Percentiles rank a stretch among this genome's conserved stretches.
Conservation (phyloP, 2,797 vertebrate species). For the Cossypha caffra region DNA sequence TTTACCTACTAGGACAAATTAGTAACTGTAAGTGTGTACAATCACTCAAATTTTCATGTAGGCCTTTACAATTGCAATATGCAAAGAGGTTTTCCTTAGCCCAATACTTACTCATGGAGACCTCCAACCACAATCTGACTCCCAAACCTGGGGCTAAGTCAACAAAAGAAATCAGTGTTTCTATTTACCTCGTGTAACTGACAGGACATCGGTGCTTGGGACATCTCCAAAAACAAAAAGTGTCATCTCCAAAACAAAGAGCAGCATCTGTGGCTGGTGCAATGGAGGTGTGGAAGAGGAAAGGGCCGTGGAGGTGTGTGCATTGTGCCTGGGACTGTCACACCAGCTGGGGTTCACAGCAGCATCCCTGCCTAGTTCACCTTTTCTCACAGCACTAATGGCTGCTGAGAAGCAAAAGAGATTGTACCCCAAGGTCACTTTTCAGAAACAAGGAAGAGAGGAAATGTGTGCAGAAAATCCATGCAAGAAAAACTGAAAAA, state of each 20-base stretch:
- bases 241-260: not conserved
- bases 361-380: not conserved
- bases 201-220: not conserved
- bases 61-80: not conserved
- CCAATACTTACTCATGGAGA: not conserved
- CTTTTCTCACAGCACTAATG: not conserved
- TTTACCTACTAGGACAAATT: conserved; percentile 9
- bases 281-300: not conserved
- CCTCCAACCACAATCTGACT: not conserved
- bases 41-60: not conserved
- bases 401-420: not conserved
- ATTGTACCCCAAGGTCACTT: not conserved
- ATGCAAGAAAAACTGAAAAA: not conserved
- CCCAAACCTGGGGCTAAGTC: not conserved
- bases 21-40: not conserved
- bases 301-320: fast-evolving
- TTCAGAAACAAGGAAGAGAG: not conserved
- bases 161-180: not conserved
- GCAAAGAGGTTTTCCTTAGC: not conserved
- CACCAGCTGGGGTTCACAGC: fast-evolving
- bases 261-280: not conserved
- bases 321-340: fast-evolving
- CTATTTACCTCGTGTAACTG: not conserved
- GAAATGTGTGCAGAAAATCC: not conserved
- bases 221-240: not conserved